phyloP scores from a whole-genome alignment of 2,888 invertebrate species.

The Noctua fimbriata region DNA sequence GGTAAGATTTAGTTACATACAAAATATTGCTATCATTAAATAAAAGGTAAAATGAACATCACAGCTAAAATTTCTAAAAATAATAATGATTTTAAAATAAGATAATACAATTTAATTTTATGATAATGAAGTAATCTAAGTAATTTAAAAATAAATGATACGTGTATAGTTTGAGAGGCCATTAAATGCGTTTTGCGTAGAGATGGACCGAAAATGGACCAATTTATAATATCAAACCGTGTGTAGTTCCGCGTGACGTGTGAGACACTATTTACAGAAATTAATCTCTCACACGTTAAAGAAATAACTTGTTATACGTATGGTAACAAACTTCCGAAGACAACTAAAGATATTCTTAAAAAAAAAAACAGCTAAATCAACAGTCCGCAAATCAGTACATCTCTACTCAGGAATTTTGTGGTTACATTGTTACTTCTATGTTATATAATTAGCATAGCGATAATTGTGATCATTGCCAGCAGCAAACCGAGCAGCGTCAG shows the following conservation, averaged over 20 bases:
- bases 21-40: constrained; percentile 60
- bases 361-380: background rate
- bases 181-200: constrained; percentile 43
- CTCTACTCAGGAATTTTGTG: constrained; percentile 37
- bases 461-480: constrained; percentile 93
- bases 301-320: background rate
- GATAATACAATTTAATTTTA: constrained; percentile 13
- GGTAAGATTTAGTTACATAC: constrained; percentile 36
- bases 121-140: constrained; percentile 10
- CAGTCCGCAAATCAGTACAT: constrained; percentile 14
- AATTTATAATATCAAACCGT: constrained; percentile 4
- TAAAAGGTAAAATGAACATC: constrained; percentile 69
- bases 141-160: constrained; percentile 9
- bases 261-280: background rate
- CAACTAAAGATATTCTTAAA: background rate
- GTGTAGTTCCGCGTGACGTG: background rate
- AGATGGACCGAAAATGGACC: constrained; percentile 21
- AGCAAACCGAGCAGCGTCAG: constrained; percentile 94
- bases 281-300: background rate
- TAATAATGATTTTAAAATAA: constrained; percentile 33
- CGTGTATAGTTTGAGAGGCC: constrained; percentile 29
- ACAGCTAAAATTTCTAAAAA: constrained; percentile 67
- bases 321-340: background rate
- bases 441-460: constrained; percentile 92
- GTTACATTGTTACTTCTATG: constrained; percentile 56